Base-by-base conservation (phyloP, 37 sponge, comb jelly and placozoan species). In the Theonella swinhoei region DNA sequence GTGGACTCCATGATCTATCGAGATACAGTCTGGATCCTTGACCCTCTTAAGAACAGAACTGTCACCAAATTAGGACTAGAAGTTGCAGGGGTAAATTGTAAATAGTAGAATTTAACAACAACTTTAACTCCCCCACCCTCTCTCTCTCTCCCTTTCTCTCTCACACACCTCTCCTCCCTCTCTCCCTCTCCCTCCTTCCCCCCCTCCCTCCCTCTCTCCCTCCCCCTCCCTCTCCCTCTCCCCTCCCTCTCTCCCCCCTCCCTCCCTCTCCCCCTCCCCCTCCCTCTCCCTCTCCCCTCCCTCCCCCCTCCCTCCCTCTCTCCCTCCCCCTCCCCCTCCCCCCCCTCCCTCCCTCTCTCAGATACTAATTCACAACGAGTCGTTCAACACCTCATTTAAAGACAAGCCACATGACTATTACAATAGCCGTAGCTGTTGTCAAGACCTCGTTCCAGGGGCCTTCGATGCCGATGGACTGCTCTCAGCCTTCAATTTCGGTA, bases 401-500 rank as follows among this genome's bases (percentile, higher is more conserved):
- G 24, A 26, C 9, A 3, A 69, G 5, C 19, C 69, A 24, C 22
- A 35, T 3, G 54, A 70, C 20, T 47, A 32, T 4, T 71, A 63
- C 72, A 31, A 77, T 5, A 75, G 32, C 76, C 34, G 11, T 47
- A 14, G 14, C 54, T 47, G 54, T 14, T 47, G 54, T 14, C 70
- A 59, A 14, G 77, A 71, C 60, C 31, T 20, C 0, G 38, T 40
- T 38, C 17, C 62, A 47, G 14, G 14, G 14, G 14, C 54, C 11
- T 14, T 47, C 19, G 88, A 73, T 1, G 90, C 85, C 19, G 36
- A 39, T 2, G 90, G 54, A 0, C 64, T 90, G 1, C 85, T 90
- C 8, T 63, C 39, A 7, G 25, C 25, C 42, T 78, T 91, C 47
- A 79, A 68, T 2, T 68, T 60, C 29, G 84, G 81, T 7, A 62